Base-by-base conservation (phyloP, 1,140 invertebrate species). In the Apis mellifera region DNA sequence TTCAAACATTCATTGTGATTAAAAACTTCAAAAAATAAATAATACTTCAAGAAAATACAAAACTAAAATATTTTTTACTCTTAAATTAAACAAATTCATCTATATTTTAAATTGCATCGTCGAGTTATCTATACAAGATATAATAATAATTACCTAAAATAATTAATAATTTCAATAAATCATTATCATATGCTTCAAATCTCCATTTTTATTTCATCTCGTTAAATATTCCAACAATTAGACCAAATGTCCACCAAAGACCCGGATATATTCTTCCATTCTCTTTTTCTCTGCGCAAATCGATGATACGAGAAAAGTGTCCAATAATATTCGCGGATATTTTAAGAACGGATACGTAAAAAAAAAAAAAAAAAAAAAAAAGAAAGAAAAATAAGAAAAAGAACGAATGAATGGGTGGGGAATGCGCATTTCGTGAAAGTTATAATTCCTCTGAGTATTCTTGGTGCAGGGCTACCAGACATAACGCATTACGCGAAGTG, bases 351-450 rank as follows among this genome's bases (percentile, higher is more conserved):
- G 19, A 19, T 11, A 60, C 0, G 13, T n/a, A 66, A 11, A 21
- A 65, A 42, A 9, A 11, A 17, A 21, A 21, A 32, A 64, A 15
- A 26, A 62, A 62, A 62, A n/a, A 13, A 62, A 19, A 8, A 57
- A 57, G 1, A 23, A 23, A 23, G 23, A 60, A 23, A 0, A 7
- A n/a, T 5, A 13, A 17, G 15, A 15, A 62, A 26, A 62, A 62
- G 32, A 55, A 55, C 19, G 55, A 54, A 54, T 3, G 15, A 54
- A 26, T 9, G 32, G 42, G 21, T 11, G 32, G 32, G 32, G 32
- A 48, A 66, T 12, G 66, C 8, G 21, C 2, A 48, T 69, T 50
- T 69, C 13, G n/a, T 69, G 66, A 69, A 69, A 69, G 66, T 69
- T 69, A 64, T 48, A 52, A 72, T 72, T 26, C 23, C 23, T 19